These are phyloP conservation scores for Drosophila nigritarsus DNA, from an alignment of 2,888 invertebrate species.

Conservation along the genomic window DNA sequence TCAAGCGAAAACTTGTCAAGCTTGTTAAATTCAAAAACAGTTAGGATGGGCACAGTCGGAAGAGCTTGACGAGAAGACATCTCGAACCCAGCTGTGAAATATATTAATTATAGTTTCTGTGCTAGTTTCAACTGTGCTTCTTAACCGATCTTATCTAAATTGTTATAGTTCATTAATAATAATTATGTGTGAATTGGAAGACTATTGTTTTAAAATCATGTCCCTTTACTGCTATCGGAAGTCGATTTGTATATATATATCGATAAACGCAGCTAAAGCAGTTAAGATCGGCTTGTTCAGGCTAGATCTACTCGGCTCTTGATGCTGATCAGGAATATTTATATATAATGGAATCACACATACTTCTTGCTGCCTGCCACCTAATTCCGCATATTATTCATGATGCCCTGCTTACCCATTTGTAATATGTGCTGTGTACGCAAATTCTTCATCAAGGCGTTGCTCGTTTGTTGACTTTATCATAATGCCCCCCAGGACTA, in stretches of 20 bases:
- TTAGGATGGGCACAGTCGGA: not conserved
- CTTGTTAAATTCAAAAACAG: not conserved
- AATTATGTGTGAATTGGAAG: not conserved
- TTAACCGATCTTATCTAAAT: not conserved
- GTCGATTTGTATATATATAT: too few relatives aligned
- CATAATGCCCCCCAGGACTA: constrained; percentile 2
- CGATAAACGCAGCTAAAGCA: not conserved
- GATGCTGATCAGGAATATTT: not conserved
- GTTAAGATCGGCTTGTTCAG: not conserved
- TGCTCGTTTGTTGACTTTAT: not conserved
- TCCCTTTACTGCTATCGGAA: not conserved
- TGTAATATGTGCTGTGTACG: not conserved
- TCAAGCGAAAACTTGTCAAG: not conserved
- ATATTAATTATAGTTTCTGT: not conserved
- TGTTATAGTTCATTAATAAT: not conserved
- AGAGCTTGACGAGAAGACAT: not conserved
- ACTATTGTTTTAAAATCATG: too few relatives aligned
- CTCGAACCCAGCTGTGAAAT: not conserved
- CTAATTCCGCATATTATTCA: not conserved
- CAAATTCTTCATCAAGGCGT: not conserved
- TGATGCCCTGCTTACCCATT: not conserved
- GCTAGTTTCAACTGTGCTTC: not conserved
- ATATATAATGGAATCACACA: not conserved
- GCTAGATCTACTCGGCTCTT: not conserved
- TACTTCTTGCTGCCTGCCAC: not conserved